Evolutionary conservation across 2,113 vertebrate genomes (phyloP), one percentile per base, ranked within the genome.

Genomic region (Nymphicus hollandicus): DNA sequence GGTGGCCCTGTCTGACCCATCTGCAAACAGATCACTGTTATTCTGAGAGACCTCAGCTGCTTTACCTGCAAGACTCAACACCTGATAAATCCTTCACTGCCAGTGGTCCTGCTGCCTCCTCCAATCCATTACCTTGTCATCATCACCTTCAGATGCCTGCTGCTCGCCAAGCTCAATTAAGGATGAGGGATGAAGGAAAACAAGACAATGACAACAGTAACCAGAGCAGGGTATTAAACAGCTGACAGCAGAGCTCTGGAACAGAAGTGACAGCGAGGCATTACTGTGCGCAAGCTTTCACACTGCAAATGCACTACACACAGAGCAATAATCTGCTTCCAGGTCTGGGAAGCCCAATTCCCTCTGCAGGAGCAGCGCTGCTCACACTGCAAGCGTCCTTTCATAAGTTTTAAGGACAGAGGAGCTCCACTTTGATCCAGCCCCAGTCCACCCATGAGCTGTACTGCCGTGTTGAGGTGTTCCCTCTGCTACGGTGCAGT

Each of bases 221-320:
- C 43, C 77, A 63, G 84, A 87, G 56, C 0, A 74, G 28, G 73
- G 50, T 58, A 95, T 73, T 46, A 91, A 91, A 61, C 3, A 96
- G 39, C 87, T 70, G 81, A 49, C 49, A 92, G 83, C 28, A 84
- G 46, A 78, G 84, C 64, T 69, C 81, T 70, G 41, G 66, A 83
- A 86, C 17, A 86, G 49, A 86, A 69, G 53, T 0, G 1, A 50
- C 35, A 83, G 64, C 0, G 0, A 93, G 37, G 78, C 12, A 6
- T 56, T 73, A 86, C 50, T 18, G 28, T 25, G 63, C 41, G 23
- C 13, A 33, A 58, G 82, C 9, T 89, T 66, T 31, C 70, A 63
- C 68, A 47, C 23, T 1, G 23, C 22, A 66, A 47, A 82, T 0
- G 0, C n/a, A 61, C 28, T 4, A 23, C 0, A 27, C 33, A 25